Conservation (phyloP, 2,113 vertebrate species). For the Tricholaema leucomelas region DNA sequence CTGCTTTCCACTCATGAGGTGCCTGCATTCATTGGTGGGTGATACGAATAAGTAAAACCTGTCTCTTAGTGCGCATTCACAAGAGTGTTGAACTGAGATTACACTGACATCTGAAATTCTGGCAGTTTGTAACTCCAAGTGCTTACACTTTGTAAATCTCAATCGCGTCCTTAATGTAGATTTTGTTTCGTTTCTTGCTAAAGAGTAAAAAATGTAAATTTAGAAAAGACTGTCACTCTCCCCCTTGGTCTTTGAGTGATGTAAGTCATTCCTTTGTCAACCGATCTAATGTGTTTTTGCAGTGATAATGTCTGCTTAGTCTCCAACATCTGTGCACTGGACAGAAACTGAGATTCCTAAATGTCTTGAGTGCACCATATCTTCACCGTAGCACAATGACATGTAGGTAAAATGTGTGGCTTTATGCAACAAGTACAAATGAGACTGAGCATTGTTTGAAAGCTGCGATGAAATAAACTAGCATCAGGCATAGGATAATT, state of each 20-base stretch:
- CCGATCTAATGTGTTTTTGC: conserved; percentile 26
- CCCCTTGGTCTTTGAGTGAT: conserved; percentile 63
- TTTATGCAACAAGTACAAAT: conserved; percentile 35
- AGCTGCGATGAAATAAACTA: conserved; percentile 20
- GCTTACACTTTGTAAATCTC: conserved; percentile 70
- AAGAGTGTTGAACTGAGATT: conserved; percentile 69
- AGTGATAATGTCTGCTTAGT: conserved; percentile 26
- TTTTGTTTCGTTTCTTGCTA: conserved; percentile 64
- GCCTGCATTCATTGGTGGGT: conserved; percentile 71
- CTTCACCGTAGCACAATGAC: not conserved
- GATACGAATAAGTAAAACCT: conserved; percentile 70
- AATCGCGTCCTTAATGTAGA: conserved; percentile 68
- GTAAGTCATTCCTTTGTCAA: conserved; percentile 62
- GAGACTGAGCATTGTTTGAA: conserved; percentile 29
- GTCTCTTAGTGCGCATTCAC: conserved; percentile 66
- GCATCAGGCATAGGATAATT: not conserved
- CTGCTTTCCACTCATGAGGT: conserved; percentile 58
- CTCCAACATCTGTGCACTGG: conserved; percentile 33
- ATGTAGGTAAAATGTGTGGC: not conserved
- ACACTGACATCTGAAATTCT: conserved; percentile 70
- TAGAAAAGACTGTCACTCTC: conserved; percentile 65
- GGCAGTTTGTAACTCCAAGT: conserved; percentile 69
- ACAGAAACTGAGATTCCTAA: conserved; percentile 28
- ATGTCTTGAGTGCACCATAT: not conserved
- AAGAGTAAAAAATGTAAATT: conserved; percentile 70